Evolutionary conservation across 2,888 invertebrate genomes (phyloP).

Genomic region (Sinodicranocentrus sp.): DNA sequence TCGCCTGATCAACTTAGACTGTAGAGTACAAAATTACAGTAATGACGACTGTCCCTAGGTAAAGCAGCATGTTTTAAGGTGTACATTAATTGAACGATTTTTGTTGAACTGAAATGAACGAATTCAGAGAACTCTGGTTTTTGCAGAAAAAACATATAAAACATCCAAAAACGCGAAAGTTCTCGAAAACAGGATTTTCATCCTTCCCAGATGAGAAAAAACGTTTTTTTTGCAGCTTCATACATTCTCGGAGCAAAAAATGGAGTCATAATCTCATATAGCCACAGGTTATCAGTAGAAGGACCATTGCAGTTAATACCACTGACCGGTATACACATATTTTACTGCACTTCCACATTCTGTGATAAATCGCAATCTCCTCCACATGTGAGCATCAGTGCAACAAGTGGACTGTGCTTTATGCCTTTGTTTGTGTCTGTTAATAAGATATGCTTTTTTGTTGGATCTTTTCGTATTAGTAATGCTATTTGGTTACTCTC

Average conservation of each 20-base stretch:
- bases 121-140: no score
- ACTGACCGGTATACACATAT: neutral
- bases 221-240: neutral
- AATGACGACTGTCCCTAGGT: no score
- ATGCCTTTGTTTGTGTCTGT: constrained; percentile 24
- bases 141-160: neutral
- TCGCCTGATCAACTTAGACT: no score
- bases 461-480: constrained; percentile 42
- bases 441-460: constrained; percentile 22
- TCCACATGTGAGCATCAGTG: neutral
- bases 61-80: no score
- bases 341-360: neutral
- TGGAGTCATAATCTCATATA: neutral
- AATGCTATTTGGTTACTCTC: constrained; percentile 40
- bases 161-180: neutral
- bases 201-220: neutral
- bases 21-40: no score
- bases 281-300: neutral
- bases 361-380: neutral
- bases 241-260: neutral
- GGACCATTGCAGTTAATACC: neutral
- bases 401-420: constrained; percentile 20
- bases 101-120: no score
- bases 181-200: constrained; percentile 12
- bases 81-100: no score